Percentiles rank a stretch among this genome's conserved stretches.
Evolutionary conservation across 2,888 invertebrate species (phyloP).

Genomic region (Rhabditoides inermis): DNA sequence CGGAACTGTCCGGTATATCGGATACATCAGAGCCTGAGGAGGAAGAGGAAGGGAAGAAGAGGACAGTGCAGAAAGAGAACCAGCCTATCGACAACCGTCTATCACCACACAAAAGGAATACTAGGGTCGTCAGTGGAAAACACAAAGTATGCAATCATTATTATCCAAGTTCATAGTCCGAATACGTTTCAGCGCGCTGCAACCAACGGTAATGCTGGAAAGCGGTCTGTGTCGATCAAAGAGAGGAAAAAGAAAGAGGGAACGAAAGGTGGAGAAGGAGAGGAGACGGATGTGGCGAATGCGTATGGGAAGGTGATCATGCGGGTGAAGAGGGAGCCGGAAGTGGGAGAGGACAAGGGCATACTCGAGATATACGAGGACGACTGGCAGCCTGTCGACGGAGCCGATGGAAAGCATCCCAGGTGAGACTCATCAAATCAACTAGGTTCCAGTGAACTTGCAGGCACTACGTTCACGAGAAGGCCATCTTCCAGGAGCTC

Average conservation of each 20-base stretch:
- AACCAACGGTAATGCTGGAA: neutral
- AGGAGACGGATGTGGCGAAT: neutral
- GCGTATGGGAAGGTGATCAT: conserved; percentile 8
- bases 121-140: neutral
- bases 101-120: neutral
- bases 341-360: conserved; percentile 17
- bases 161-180: too few relatives aligned
- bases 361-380: conserved; percentile 25
- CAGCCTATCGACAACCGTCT: neutral
- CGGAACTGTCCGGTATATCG: neutral
- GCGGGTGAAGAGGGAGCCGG: conserved; percentile 17
- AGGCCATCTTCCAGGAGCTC: conserved; percentile 68
- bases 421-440: neutral
- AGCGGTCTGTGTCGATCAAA: neutral
- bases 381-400: conserved; percentile 10
- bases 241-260: neutral
- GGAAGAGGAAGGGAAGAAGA: too few relatives aligned
- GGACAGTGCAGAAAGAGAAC: neutral
- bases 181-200: too few relatives aligned
- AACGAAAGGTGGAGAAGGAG: neutral
- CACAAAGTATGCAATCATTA: neutral
- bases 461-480: conserved; percentile 39
- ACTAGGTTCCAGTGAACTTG: conserved; percentile 1
- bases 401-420: conserved; percentile 3
- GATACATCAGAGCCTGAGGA: neutral